phyloP scores from a whole-genome alignment of 2,888 invertebrate species.

The Ormyrus thymus region DNA sequence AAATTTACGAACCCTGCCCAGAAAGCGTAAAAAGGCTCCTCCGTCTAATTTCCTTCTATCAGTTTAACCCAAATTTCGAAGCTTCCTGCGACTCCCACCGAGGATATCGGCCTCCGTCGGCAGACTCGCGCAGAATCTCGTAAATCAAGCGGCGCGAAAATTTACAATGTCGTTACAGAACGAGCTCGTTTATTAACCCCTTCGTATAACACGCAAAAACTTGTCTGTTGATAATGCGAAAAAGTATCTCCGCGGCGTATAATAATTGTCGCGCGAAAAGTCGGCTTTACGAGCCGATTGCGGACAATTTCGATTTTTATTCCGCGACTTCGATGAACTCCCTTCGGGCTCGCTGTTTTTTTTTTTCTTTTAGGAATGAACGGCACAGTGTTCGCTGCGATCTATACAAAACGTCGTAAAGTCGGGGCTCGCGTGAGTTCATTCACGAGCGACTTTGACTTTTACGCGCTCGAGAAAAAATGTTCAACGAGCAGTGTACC shows the following conservation, averaged over 20 bases:
- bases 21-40: not conserved
- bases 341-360: no score
- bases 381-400: no score
- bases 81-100: not conserved
- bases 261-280: conserved; percentile 12
- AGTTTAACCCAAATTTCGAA: conserved; percentile 43
- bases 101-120: conserved; percentile 9
- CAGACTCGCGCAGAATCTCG: conserved; percentile 37
- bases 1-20: no score
- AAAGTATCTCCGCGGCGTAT: not conserved
- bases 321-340: not conserved
- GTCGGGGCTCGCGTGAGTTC: no score
- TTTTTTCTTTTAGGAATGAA: no score
- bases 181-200: conserved; percentile 46
- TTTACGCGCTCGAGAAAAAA: no score
- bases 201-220: conserved; percentile 40
- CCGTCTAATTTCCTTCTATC: conserved; percentile 29
- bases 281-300: conserved; percentile 16
- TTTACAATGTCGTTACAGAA: conserved; percentile 58
- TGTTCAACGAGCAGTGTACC: no score
- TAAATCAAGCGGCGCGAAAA: conserved; percentile 59
- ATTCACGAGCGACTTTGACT: no score
- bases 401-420: no score
- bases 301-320: conserved; percentile 20
- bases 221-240: conserved; percentile 32